Evolutionary conservation across 2,888 invertebrate species (phyloP).

Genomic region (Augochlorella aurata): DNA sequence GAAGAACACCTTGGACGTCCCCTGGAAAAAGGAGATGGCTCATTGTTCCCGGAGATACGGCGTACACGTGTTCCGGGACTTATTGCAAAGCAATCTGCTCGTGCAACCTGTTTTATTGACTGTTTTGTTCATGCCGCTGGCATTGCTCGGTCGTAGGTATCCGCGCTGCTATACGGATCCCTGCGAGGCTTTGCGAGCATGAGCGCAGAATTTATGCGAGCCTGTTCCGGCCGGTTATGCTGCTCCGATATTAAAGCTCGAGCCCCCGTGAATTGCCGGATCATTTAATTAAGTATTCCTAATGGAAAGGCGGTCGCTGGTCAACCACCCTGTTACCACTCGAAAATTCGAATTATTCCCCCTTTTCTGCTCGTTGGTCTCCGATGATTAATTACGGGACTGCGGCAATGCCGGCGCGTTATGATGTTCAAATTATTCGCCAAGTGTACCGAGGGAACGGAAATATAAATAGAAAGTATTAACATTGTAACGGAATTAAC

Average conservation of each 20-base stretch:
- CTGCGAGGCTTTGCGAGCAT: slow-evolving; percentile 26
- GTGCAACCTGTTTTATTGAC: slow-evolving; percentile 42
- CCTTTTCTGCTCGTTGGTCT: neutral
- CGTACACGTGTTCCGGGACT: slow-evolving; percentile 29
- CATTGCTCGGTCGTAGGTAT: slow-evolving; percentile 19
- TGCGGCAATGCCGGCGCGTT: neutral
- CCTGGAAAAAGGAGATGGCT: slow-evolving; percentile 24
- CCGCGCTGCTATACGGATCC: slow-evolving; percentile 7
- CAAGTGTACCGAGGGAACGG: no score
- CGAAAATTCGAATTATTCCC: slow-evolving; percentile 36
- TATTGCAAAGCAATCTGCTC: slow-evolving; percentile 40
- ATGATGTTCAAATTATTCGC: neutral
- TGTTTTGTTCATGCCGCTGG: slow-evolving; percentile 16
- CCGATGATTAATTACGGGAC: neutral
- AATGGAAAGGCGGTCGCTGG: slow-evolving; percentile 59
- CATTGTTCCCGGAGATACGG: slow-evolving; percentile 13
- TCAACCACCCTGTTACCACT: slow-evolving; percentile 42
- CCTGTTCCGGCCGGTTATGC: slow-evolving; percentile 37
- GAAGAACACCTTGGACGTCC: neutral
- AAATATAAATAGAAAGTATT: no score
- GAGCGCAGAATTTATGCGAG: slow-evolving; percentile 56
- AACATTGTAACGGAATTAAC: no score
- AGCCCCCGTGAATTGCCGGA: slow-evolving; percentile 52
- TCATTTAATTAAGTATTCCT: slow-evolving; percentile 64
- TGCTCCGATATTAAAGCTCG: slow-evolving; percentile 42